Conservation (phyloP, 2,797 vertebrate genomes). For the Hippopotamyrus pictus region DNA sequence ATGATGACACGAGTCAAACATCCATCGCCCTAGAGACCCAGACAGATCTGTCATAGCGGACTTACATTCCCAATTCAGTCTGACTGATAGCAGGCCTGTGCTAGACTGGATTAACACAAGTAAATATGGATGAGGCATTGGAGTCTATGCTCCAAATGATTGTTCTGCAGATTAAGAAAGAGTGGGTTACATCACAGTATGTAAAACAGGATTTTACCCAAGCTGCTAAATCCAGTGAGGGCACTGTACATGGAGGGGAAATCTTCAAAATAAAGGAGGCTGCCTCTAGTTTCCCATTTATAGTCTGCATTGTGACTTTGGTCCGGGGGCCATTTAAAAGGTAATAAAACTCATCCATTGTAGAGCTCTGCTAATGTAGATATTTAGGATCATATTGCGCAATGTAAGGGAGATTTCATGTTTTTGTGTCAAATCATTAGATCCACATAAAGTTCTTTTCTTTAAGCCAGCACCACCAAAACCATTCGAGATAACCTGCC, state of each 20-base stretch:
- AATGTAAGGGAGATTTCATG: neutral
- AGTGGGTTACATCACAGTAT: neutral
- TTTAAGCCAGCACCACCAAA: neutral
- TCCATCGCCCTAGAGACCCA: neutral
- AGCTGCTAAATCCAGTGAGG: conserved; percentile 6
- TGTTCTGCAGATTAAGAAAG: neutral
- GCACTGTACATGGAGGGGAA: neutral
- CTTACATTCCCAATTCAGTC: neutral
- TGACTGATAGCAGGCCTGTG: neutral
- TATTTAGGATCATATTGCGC: neutral
- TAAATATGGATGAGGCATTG: neutral
- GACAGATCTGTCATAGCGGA: neutral
- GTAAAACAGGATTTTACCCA: conserved; percentile 7
- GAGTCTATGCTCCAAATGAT: neutral
- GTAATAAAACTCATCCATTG: neutral
- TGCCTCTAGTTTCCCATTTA: neutral
- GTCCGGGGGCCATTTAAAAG: neutral
- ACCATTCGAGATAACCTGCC: neutral
- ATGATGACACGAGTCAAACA: neutral
- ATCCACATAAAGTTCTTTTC: neutral
- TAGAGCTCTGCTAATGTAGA: neutral
- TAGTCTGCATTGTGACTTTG: neutral
- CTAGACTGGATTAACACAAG: neutral
- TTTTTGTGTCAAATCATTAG: neutral
- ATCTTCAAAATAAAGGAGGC: neutral